phyloP scores from a whole-genome alignment of 64 coral and sea anemone genomes.

The Actinia equina region DNA sequence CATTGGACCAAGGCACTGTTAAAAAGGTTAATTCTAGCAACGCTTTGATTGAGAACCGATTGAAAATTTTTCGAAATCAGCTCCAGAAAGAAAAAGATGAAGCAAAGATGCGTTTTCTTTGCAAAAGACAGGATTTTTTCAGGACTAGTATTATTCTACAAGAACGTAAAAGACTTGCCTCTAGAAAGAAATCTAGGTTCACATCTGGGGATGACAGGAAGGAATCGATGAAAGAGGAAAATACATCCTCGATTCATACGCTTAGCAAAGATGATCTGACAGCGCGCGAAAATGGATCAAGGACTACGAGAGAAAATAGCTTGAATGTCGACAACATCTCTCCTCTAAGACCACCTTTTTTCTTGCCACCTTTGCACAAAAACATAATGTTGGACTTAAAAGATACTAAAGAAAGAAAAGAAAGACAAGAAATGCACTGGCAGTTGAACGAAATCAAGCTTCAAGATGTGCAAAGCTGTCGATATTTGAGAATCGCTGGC shows the following conservation, averaged over 20 bases:
- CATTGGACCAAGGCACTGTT: slow-evolving; percentile 3
- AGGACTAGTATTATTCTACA: slow-evolving; percentile 2
- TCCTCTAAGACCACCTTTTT: slow-evolving; percentile 1
- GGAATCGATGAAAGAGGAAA: not conserved
- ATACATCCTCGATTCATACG: not conserved
- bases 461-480: not conserved
- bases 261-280: not conserved
- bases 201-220: not conserved
- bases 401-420: slow-evolving; percentile 19
- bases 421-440: not conserved
- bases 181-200: not conserved
- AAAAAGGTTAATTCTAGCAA: slow-evolving; percentile 5
- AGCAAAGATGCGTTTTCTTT: slow-evolving; percentile 5
- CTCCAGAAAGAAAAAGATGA: slow-evolving; percentile 31
- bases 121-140: slow-evolving; percentile 5
- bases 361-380: slow-evolving; percentile 25
- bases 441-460: not conserved
- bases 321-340: not conserved
- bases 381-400: not conserved
- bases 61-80: not conserved
- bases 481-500: slow-evolving; percentile 13
- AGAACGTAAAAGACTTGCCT: slow-evolving; percentile 1
- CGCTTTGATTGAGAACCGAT: not conserved
- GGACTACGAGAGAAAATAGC: not conserved
- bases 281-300: not conserved